Conservation (phyloP, 2,797 vertebrate genomes). For the Synanceia verrucosa region DNA sequence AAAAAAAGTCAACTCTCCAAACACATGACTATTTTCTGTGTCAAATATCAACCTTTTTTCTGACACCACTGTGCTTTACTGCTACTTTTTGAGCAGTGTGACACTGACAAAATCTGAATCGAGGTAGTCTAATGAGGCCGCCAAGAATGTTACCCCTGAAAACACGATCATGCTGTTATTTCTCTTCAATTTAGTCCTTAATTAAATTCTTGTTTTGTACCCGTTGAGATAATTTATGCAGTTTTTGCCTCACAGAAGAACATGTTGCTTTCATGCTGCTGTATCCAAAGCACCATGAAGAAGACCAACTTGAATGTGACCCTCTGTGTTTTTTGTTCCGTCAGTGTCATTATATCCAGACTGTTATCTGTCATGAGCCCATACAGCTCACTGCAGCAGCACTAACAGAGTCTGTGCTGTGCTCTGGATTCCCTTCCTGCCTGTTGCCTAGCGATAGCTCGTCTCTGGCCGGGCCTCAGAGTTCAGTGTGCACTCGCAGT, state of each 20-base stretch:
- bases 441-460: constrained; percentile 80
- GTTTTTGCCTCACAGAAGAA: constrained; percentile 6
- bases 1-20: not conserved
- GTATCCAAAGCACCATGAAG: constrained; percentile 1
- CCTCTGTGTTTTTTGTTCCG: not conserved
- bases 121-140: not conserved
- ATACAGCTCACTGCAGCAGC: constrained; percentile 35
- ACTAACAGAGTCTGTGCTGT: constrained; percentile 30
- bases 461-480: constrained; percentile 49
- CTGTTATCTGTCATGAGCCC: constrained; percentile 43
- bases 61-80: not conserved
- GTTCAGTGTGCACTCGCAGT: constrained; percentile 49
- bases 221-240: constrained; percentile 11
- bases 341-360: constrained; percentile 33
- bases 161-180: constrained; percentile 11
- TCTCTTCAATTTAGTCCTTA: not conserved
- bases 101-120: not conserved
- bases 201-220: constrained; percentile 26
- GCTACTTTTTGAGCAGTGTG: not conserved
- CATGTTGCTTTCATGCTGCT: constrained; percentile 15
- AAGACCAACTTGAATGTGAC: constrained; percentile 25
- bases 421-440: constrained; percentile 57
- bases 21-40: no score
- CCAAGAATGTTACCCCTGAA: constrained; percentile 12
- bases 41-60: not conserved